A percentile compares a stretch with the other conserved stretches of the same genome.
Conservation (phyloP, 2,797 vertebrate species). For the Natrix natrix region DNA sequence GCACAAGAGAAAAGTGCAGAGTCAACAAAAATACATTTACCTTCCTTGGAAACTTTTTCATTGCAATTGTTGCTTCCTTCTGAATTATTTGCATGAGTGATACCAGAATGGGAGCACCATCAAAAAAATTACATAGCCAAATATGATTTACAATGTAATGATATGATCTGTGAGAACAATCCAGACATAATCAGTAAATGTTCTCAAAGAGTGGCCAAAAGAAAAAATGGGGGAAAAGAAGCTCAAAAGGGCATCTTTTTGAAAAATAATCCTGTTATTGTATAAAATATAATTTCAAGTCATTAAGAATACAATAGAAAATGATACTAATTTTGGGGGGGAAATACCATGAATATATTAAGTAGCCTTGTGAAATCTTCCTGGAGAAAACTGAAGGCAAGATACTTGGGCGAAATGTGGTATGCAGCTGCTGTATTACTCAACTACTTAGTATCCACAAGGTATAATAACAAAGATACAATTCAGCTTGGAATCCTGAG, state of each 20-base stretch:
- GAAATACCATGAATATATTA: neutral
- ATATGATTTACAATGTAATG: neutral
- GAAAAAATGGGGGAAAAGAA: neutral
- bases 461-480: neutral
- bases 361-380: neutral
- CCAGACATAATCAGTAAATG: neutral
- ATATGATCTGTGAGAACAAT: neutral
- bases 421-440: neutral
- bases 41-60: neutral
- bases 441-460: neutral
- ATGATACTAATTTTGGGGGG: neutral
- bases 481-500: neutral
- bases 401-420: neutral
- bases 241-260: neutral
- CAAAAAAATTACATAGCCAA: neutral
- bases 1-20: neutral
- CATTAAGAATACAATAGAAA: neutral
- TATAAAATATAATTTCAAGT: neutral
- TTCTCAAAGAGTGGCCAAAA: neutral
- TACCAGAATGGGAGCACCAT: neutral
- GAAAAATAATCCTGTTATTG: neutral
- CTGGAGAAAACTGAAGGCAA: neutral
- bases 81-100: neutral
- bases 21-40: neutral
- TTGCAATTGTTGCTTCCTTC: neutral